A percentile compares a stretch with the other conserved stretches of the same genome.
phyloP scores from a whole-genome alignment of 2,888 invertebrate species.

The Plusia festucae region DNA sequence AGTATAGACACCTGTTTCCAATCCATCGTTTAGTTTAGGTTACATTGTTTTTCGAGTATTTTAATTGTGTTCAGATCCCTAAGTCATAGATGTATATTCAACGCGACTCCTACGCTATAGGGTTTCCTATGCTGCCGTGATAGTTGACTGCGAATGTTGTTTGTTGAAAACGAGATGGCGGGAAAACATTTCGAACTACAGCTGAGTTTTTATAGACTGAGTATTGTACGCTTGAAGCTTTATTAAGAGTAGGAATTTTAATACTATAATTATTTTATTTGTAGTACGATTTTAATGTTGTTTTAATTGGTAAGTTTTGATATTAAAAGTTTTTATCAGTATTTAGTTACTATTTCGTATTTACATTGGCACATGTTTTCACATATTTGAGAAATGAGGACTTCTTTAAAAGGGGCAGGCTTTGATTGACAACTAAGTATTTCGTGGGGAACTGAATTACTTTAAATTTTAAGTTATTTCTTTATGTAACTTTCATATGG shows the following conservation, averaged over 20 bases:
- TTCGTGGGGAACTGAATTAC: too few species aligned
- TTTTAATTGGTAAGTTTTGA: background rate
- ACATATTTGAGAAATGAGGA: too few species aligned
- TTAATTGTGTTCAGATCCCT: background rate
- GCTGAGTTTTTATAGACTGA: background rate
- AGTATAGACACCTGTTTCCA: constrained; percentile 3
- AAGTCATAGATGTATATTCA: background rate
- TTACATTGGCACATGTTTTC: too few species aligned
- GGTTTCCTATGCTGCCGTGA: background rate
- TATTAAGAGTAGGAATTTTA: background rate
- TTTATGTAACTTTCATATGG: too few species aligned
- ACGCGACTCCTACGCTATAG: background rate
- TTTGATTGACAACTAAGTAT: too few species aligned
- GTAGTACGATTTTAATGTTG: background rate
- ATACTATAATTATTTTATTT: background rate
- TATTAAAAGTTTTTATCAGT: background rate
- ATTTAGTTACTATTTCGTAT: background rate
- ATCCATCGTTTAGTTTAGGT: constrained; percentile 10
- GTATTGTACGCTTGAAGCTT: background rate
- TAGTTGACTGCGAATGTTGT: background rate
- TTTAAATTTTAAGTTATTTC: too few species aligned
- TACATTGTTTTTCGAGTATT: background rate
- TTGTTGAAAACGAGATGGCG: background rate
- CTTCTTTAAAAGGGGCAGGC: too few species aligned
- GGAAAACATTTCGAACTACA: background rate